These are phyloP conservation scores for Alosa sapidissima DNA, from an alignment of 2,797 vertebrate species.

Conservation along the genomic window DNA sequence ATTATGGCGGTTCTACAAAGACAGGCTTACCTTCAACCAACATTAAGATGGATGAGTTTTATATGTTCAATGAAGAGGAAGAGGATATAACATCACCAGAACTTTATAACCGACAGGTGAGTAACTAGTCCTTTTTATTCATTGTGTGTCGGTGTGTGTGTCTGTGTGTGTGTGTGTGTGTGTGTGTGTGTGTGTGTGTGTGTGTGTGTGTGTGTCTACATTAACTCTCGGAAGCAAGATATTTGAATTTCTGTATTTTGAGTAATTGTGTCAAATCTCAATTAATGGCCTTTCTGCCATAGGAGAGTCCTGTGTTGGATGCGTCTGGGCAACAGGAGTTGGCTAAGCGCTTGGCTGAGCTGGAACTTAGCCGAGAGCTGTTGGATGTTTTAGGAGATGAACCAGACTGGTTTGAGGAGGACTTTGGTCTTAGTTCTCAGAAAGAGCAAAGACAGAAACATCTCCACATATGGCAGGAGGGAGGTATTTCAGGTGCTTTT, in stretches of 20 bases:
- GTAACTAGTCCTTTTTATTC: constrained; percentile 56
- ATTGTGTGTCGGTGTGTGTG: no score
- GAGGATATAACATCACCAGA: constrained; percentile 90
- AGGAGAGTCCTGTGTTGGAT: constrained; percentile 93
- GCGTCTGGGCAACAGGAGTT: constrained; percentile 90
- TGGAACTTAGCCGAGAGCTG: constrained; percentile 89
- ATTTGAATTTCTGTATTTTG: neutral
- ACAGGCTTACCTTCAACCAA: constrained; percentile 54
- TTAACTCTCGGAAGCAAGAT: neutral
- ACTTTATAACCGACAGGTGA: constrained; percentile 86
- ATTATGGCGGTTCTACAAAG: constrained; percentile 55
- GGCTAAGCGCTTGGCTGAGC: constrained; percentile 88
- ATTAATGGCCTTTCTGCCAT: constrained; percentile 27
- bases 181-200: no score
- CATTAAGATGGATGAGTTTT: constrained; percentile 63
- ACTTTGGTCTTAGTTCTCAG: constrained; percentile 91
- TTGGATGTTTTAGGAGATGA: constrained; percentile 87
- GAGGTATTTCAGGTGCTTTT: constrained; percentile 42
- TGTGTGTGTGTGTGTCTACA: no score
- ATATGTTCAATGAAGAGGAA: constrained; percentile 77
- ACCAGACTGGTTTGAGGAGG: constrained; percentile 99
- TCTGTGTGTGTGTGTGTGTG: no score
- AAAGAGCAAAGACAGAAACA: constrained; percentile 81
- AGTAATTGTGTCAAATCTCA: neutral
- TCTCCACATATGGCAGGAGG: constrained; percentile 61